Evolutionary conservation across 2,888 invertebrate species (phyloP).

Genomic region (Tinea pellionella): DNA sequence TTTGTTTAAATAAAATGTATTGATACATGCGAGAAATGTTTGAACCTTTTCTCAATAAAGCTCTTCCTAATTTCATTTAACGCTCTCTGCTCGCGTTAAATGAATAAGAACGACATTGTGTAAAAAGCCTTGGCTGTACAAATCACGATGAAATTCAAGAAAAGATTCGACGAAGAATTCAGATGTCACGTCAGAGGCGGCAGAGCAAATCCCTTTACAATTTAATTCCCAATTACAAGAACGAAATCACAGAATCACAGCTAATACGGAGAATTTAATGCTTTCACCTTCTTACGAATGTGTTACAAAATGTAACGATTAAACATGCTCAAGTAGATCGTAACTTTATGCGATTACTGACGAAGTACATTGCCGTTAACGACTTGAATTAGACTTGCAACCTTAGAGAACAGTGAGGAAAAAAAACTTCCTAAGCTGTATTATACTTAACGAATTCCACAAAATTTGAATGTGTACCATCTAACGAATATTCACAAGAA

Average conservation of each 20-base stretch:
- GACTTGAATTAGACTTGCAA: slow-evolving; percentile 20
- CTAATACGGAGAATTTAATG: slow-evolving; percentile 12
- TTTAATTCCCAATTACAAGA: slow-evolving; percentile 12
- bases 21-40: not conserved
- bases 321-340: slow-evolving; percentile 21
- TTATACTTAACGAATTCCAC: too few relatives aligned
- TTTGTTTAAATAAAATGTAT: not conserved
- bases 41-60: not conserved
- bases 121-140: slow-evolving; percentile 2
- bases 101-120: slow-evolving; percentile 5
- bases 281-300: slow-evolving; percentile 9
- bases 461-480: too few relatives aligned
- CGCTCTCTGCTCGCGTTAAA: not conserved
- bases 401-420: too few relatives aligned
- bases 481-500: not conserved
- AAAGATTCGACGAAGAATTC: not conserved
- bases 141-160: slow-evolving; percentile 9
- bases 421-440: too few relatives aligned
- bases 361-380: slow-evolving; percentile 19
- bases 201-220: slow-evolving; percentile 12
- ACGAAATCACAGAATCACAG: not conserved
- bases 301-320: slow-evolving; percentile 19
- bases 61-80: slow-evolving; percentile 1
- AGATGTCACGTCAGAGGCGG: slow-evolving; percentile 4
- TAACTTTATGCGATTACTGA: slow-evolving; percentile 17